Conservation (phyloP, 1,140 invertebrate species). For the Aphelenchoides fujianensis region DNA sequence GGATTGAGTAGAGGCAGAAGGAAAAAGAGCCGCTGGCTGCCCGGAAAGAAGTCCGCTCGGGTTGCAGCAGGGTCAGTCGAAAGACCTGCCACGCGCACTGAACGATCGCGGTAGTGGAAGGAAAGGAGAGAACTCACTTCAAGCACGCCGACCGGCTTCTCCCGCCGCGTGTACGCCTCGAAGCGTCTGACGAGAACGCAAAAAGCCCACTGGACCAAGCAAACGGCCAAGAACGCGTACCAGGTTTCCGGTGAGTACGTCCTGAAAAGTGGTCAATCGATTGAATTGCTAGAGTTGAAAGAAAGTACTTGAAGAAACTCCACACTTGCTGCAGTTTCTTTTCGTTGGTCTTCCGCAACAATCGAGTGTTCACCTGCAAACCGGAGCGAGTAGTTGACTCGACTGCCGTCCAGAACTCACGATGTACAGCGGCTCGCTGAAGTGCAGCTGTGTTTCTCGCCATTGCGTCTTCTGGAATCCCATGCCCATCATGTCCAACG, state of each 20-base stretch:
- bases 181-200: background rate
- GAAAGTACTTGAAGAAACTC: too few relatives aligned
- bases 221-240: background rate
- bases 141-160: background rate
- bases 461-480: slow-evolving; percentile 2
- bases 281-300: too few relatives aligned
- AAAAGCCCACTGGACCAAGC: background rate
- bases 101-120: background rate
- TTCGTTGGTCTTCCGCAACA: background rate
- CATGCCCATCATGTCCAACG: background rate
- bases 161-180: background rate
- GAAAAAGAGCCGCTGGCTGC: background rate
- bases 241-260: background rate
- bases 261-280: background rate
- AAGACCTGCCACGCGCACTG: background rate
- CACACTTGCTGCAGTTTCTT: background rate
- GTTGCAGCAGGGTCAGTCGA: slow-evolving; percentile 4
- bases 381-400: background rate
- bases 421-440: background rate
- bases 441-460: background rate
- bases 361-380: background rate
- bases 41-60: background rate
- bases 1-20: background rate
- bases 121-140: background rate
- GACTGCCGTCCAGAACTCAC: background rate